Conservation (phyloP, 1,140 invertebrate species). For the Aleiodes sp. region DNA sequence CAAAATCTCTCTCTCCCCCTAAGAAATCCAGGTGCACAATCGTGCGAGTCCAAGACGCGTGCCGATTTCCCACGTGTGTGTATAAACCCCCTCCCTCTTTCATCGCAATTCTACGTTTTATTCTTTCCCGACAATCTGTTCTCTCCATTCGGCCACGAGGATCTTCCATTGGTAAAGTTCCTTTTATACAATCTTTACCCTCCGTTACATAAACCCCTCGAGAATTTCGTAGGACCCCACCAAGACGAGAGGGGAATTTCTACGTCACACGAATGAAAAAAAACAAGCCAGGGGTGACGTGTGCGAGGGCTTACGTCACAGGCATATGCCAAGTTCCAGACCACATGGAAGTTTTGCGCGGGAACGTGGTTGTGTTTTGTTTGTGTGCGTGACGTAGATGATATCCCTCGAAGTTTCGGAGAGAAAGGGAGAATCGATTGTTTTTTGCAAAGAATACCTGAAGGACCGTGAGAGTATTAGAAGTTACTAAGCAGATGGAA, state of each 20-base stretch:
- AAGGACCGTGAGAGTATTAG: background rate
- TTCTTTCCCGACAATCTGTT: constrained; percentile 41
- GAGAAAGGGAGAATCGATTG: constrained; percentile 19
- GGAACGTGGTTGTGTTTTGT: constrained; percentile 7
- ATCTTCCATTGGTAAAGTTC: background rate
- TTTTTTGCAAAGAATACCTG: constrained; percentile 32
- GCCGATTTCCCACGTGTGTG: constrained; percentile 58
- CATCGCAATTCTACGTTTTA: constrained; percentile 43
- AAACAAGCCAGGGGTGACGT: constrained; percentile 43
- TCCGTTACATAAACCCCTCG: constrained; percentile 37
- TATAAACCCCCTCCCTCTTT: constrained; percentile 25
- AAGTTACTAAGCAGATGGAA: constrained; percentile 22
- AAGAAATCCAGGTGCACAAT: constrained; percentile 53
- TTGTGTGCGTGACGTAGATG: constrained; percentile 47
- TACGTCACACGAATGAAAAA: constrained; percentile 44
- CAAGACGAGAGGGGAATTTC: constrained; percentile 43
- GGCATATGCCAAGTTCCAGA: constrained; percentile 40
- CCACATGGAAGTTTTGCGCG: constrained; percentile 17
- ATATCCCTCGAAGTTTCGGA: background rate
- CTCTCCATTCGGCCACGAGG: constrained; percentile 30
- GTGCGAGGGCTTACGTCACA: constrained; percentile 48
- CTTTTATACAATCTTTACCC: constrained; percentile 34
- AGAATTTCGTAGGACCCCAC: constrained; percentile 33
- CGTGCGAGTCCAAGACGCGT: constrained; percentile 52
- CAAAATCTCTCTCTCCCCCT: constrained; percentile 39